Percentiles rank a stretch among this genome's conserved stretches.
Evolutionary conservation across 1,140 invertebrate species (phyloP).

Genomic region (Cheumatopsyche charites): DNA sequence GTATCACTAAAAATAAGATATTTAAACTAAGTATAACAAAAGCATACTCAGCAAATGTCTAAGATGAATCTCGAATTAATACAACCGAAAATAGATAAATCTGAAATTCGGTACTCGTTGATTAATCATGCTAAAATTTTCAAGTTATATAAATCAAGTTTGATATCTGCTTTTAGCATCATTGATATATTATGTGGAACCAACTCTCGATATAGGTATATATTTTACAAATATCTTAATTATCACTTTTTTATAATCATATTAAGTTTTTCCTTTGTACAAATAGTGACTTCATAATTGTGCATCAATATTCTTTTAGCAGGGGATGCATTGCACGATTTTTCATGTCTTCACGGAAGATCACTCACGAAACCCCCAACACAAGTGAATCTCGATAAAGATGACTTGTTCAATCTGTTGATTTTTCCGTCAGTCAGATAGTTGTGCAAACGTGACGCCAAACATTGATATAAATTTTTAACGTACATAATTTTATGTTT

Average conservation of each 20-base stretch:
- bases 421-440: background rate
- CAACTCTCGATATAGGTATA: constrained; percentile 32
- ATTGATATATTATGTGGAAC: constrained; percentile 9
- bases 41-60: constrained; percentile 23
- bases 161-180: constrained; percentile 22
- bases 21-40: constrained; percentile 5
- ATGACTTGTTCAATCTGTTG: constrained; percentile 2
- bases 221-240: constrained; percentile 46
- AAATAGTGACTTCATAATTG: constrained; percentile 48
- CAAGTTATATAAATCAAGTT: background rate
- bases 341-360: constrained; percentile 48
- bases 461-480: background rate
- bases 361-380: constrained; percentile 42
- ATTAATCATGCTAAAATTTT: constrained; percentile 3
- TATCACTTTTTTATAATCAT: constrained; percentile 21
- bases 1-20: background rate
- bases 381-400: background rate
- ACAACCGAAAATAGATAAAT: background rate
- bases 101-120: background rate
- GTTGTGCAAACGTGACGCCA: constrained; percentile 31
- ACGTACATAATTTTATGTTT: too few species aligned
- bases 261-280: constrained; percentile 44
- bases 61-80: constrained; percentile 31
- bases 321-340: constrained; percentile 43
- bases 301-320: constrained; percentile 41